Evolutionary conservation across 2,113 vertebrate species (phyloP).

Genomic region (Urocynchramus pylzowi): DNA sequence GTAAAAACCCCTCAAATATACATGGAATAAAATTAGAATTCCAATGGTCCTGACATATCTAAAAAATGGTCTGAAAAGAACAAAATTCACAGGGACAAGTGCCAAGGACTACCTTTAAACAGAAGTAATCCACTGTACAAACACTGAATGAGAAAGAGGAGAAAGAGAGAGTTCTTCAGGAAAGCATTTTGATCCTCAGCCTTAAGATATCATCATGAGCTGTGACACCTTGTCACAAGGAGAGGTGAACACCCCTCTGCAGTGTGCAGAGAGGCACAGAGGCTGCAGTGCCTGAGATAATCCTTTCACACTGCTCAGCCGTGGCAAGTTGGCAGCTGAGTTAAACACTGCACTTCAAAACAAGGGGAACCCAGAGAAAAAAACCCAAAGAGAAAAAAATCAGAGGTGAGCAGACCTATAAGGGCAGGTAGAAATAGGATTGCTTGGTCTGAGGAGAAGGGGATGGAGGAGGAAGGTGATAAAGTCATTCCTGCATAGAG

Average conservation of each 20-base stretch:
- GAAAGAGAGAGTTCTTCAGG: neutral
- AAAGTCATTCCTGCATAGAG: neutral
- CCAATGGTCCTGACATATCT: neutral
- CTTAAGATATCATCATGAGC: neutral
- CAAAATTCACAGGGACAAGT: neutral
- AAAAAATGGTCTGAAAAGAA: neutral
- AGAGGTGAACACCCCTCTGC: neutral
- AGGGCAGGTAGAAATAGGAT: neutral
- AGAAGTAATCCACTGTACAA: neutral
- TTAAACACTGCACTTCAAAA: neutral
- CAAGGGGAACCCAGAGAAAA: fast-evolving
- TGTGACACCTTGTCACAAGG: neutral
- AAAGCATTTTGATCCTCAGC: neutral
- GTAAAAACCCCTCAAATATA: neutral
- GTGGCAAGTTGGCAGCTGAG: neutral
- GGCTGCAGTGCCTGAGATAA: neutral
- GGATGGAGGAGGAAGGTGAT: neutral
- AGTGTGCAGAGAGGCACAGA: neutral
- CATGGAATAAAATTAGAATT: neutral
- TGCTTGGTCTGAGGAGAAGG: neutral
- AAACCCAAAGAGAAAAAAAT: neutral
- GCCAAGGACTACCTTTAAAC: neutral
- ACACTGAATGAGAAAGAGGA: neutral
- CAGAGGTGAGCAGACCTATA: neutral
- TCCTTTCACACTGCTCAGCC: neutral